phyloP scores from a whole-genome alignment of 35 echinoderm and acorn worm species.

The Ophiothrix spiculata region DNA sequence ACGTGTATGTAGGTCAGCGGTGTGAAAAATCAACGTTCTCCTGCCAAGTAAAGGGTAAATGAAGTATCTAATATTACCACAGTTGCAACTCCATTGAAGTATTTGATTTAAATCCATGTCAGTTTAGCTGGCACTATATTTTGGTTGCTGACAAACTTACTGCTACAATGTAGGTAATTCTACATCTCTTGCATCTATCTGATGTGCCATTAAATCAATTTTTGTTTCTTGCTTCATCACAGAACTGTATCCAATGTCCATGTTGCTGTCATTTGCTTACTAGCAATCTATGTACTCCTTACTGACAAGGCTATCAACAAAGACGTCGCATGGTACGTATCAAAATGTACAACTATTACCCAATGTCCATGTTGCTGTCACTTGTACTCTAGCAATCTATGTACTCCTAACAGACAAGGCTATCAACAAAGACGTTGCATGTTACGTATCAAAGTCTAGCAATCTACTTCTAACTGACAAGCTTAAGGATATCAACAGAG shows the following conservation, averaged over 20 bases:
- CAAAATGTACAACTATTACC: no score
- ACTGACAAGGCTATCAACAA: conserved; percentile 13
- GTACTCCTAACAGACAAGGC: conserved; percentile 25
- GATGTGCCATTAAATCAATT: not conserved
- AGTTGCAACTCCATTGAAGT: not conserved
- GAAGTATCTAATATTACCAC: no score
- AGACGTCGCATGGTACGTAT: conserved; percentile 49
- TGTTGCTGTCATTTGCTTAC: not conserved
- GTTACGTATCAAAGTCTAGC: no score
- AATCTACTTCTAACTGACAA: no score
- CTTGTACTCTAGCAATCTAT: conserved; percentile 21
- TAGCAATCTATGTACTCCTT: conserved; percentile 32
- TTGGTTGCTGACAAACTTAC: not conserved
- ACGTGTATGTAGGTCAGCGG: no score
- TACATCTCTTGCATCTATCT: not conserved
- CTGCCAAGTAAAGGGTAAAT: no score
- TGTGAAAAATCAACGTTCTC: no score
- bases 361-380: conserved; percentile 12
- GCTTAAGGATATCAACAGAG: no score
- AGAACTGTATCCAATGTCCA: conserved; percentile 19
- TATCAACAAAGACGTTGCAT: conserved; percentile 23
- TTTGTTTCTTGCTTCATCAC: not conserved
- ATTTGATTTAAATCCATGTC: not conserved
- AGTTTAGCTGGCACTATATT: not conserved
- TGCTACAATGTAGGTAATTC: not conserved